These are phyloP conservation scores for Drosophila paranaensis DNA, from an alignment of 2,888 invertebrate genomes.

Conservation along the genomic window DNA sequence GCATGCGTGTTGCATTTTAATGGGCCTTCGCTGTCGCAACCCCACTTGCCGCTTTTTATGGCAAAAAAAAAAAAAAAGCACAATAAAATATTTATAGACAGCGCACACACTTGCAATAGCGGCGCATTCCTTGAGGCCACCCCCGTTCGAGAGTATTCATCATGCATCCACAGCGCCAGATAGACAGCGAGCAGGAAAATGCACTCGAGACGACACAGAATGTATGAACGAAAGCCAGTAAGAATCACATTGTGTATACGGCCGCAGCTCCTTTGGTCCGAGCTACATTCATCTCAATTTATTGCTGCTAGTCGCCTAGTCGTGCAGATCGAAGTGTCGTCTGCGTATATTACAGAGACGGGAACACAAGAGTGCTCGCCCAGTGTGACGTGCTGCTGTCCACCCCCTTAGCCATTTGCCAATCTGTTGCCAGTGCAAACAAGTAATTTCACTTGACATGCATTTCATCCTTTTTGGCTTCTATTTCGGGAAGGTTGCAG, in stretches of 20 bases:
- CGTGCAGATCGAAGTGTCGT: constrained; percentile 68
- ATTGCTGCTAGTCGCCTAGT: constrained; percentile 65
- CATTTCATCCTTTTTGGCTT: constrained; percentile 55
- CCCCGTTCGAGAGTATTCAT: constrained; percentile 6
- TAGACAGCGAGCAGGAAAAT: constrained; percentile 63
- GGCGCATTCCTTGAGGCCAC: constrained; percentile 22
- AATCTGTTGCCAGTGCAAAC: constrained; percentile 57
- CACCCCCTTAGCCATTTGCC: constrained; percentile 10
- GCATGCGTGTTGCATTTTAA: constrained; percentile 77
- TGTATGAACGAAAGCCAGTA: neutral
- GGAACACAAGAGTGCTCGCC: constrained; percentile 12
- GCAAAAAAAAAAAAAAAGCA: constrained; percentile 38
- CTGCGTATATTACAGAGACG: constrained; percentile 55
- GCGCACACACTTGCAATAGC: constrained; percentile 28
- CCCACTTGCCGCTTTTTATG: constrained; percentile 40
- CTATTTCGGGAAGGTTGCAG: constrained; percentile 52
- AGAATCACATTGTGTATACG: constrained; percentile 17
- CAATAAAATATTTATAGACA: constrained; percentile 63
- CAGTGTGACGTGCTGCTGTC: constrained; percentile 1
- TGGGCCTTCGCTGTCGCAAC: constrained; percentile 31
- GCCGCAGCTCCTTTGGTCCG: constrained; percentile 21
- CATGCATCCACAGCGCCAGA: constrained; percentile 18
- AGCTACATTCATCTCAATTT: constrained; percentile 74
- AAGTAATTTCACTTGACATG: constrained; percentile 77
- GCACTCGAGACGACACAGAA: constrained; percentile 43